phyloP scores from a whole-genome alignment of 2,797 vertebrate genomes.

The Lycodopsis pacificus region DNA sequence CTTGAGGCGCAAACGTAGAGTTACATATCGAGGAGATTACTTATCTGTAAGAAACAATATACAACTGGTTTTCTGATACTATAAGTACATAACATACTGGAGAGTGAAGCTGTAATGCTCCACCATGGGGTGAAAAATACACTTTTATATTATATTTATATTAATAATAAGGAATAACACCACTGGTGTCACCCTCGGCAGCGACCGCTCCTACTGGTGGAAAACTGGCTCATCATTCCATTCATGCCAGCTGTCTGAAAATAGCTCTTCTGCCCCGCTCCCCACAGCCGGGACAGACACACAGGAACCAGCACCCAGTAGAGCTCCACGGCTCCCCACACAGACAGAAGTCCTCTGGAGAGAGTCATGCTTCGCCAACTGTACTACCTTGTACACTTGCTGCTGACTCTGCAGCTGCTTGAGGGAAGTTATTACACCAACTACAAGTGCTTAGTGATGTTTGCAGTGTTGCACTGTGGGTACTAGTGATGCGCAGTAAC shows the following conservation, averaged over 20 bases:
- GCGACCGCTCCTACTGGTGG: constrained; percentile 6
- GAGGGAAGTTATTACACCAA: neutral
- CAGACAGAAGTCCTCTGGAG: neutral
- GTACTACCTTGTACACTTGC: too few species aligned
- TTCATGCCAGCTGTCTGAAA: constrained; percentile 66
- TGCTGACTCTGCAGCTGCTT: neutral
- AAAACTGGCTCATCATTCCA: constrained; percentile 54
- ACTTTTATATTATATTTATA: neutral
- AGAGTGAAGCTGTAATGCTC: too few species aligned
- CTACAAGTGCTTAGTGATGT: neutral
- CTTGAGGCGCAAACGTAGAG: neutral
- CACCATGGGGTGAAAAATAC: too few species aligned
- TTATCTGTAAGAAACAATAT: neutral
- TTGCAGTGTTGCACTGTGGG: too few species aligned
- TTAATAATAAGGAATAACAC: neutral
- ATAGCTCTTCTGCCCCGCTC: constrained; percentile 52
- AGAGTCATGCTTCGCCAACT: neutral
- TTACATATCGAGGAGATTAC: neutral
- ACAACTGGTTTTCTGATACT: neutral
- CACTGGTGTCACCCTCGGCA: neutral
- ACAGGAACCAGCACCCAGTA: neutral
- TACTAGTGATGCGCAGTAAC: too few species aligned
- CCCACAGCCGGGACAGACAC: neutral
- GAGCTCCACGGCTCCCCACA: neutral
- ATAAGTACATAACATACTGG: neutral